Evolutionary conservation across 2,113 vertebrate genomes (phyloP).

Genomic region (Melozone crissalis): DNA sequence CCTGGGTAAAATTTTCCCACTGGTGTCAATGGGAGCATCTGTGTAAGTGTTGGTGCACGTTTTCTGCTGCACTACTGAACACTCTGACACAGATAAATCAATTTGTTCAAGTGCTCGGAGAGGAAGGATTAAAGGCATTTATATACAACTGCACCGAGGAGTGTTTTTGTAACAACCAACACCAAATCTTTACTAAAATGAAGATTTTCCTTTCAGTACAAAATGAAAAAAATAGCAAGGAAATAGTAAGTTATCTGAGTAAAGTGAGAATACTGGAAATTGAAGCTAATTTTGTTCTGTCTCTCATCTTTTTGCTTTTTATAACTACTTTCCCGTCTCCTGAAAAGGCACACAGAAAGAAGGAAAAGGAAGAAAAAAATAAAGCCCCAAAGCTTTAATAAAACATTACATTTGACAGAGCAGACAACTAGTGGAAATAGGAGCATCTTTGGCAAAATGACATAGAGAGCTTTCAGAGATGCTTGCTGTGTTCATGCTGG

Average conservation of each 20-base stretch:
- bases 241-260: not conserved
- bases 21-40: not conserved
- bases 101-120: not conserved
- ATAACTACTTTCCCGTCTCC: not conserved
- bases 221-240: not conserved
- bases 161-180: not conserved
- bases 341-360: not conserved
- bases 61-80: not conserved
- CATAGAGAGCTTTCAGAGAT: slow-evolving; percentile 11
- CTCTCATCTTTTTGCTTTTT: not conserved
- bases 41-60: not conserved
- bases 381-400: slow-evolving; percentile 40
- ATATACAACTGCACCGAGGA: not conserved
- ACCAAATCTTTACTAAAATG: not conserved
- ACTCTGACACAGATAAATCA: not conserved
- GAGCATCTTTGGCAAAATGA: slow-evolving; percentile 25
- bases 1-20: not conserved
- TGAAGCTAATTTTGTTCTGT: not conserved
- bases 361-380: not conserved
- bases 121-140: not conserved
- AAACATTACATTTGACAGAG: slow-evolving; percentile 13
- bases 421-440: not conserved
- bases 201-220: not conserved
- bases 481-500: not conserved
- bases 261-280: not conserved